These are phyloP conservation scores for Pseudomyrmex pallidus DNA, from an alignment of 1,140 invertebrate species.

Conservation along the genomic window DNA sequence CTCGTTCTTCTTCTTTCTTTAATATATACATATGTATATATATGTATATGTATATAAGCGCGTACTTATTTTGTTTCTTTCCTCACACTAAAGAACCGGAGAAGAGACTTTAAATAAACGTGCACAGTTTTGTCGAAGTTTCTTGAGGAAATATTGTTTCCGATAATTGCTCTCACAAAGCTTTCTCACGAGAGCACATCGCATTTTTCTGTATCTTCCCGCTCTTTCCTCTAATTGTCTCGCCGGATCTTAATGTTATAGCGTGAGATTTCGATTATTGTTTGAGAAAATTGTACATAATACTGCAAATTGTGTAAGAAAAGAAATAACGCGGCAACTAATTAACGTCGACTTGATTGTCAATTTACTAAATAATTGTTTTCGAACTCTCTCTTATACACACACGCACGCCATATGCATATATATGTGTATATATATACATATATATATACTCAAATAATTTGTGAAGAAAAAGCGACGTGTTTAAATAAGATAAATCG, in stretches of 20 bases:
- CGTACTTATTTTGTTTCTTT: conserved; percentile 16
- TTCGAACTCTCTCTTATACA: background rate
- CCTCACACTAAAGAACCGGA: conserved; percentile 4
- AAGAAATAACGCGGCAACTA: background rate
- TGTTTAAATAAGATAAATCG: background rate
- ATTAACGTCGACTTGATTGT: background rate
- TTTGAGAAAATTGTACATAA: conserved; percentile 19
- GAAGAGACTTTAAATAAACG: conserved; percentile 32
- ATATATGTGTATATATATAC: background rate
- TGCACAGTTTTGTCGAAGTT: conserved; percentile 33
- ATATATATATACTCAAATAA: conserved; percentile 18
- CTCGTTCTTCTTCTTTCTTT: conserved; percentile 24
- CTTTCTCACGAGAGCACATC: background rate
- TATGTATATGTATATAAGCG: too few relatives aligned
- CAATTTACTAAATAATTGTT: conserved; percentile 28
- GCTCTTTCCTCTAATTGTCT: conserved; percentile 3
- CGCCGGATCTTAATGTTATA: conserved; percentile 9
- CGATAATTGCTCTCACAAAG: conserved; percentile 8
- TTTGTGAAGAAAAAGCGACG: conserved; percentile 10
- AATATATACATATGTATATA: too few relatives aligned
- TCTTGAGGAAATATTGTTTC: conserved; percentile 16
- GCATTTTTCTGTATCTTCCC: conserved; percentile 6
- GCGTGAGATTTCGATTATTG: background rate
- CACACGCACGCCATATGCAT: too few relatives aligned
- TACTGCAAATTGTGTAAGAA: conserved; percentile 11